Percentiles rank a stretch among this genome's conserved stretches.
These are phyloP conservation scores for Brachirus orientalis DNA, from an alignment of 2,113 vertebrate genomes.

Conservation along the genomic window DNA sequence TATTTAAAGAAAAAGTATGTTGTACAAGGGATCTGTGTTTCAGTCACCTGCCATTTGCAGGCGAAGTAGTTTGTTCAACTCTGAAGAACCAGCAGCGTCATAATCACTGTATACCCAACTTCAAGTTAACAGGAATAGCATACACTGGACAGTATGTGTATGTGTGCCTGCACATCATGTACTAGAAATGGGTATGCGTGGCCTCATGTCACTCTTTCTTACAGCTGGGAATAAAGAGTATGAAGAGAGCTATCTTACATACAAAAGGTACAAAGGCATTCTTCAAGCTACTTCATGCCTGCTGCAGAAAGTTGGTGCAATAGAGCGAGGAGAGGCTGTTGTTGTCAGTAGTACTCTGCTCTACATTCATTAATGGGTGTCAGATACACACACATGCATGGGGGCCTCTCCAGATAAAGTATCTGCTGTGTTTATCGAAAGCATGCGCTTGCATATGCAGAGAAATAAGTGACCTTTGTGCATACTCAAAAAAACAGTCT, in stretches of 20 bases:
- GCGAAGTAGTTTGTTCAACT: neutral
- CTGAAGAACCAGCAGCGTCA: conserved; percentile 2
- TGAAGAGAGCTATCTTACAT: neutral
- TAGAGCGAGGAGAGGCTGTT: neutral
- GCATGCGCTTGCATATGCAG: conserved; percentile 24
- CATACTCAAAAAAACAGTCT: neutral
- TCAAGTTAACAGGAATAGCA: conserved; percentile 46
- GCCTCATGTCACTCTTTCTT: conserved; percentile 22
- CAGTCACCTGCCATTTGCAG: conserved; percentile 3
- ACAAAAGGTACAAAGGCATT: neutral
- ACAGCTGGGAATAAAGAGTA: conserved; percentile 21
- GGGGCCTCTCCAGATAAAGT: neutral
- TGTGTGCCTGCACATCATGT: conserved; percentile 11
- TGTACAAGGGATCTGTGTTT: neutral
- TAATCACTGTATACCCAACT: conserved; percentile 45
- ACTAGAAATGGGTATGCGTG: conserved; percentile 12
- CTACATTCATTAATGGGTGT: neutral
- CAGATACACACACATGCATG: neutral
- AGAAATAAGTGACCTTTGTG: conserved; percentile 45
- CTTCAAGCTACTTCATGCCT: conserved; percentile 10
- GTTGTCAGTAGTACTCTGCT: neutral
- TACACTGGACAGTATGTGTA: conserved; percentile 14
- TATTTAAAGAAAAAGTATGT: conserved; percentile 1
- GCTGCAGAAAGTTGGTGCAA: neutral
- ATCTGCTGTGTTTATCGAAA: conserved; percentile 7